These are phyloP conservation scores for Eurystomus glaucurus DNA, from an alignment of 2,797 vertebrate species.

Conservation along the genomic window DNA sequence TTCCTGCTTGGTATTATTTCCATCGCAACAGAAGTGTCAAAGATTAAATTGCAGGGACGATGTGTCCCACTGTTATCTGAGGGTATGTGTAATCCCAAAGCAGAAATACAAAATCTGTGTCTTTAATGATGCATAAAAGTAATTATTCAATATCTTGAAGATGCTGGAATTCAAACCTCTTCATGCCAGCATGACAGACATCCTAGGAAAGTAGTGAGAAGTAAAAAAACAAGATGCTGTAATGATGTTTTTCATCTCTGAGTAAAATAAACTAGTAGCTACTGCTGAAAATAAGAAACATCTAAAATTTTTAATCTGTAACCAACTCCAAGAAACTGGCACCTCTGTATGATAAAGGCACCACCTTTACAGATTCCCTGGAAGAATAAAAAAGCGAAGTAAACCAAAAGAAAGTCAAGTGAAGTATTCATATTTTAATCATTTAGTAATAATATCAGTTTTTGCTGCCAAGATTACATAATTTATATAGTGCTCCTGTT, in stretches of 20 bases:
- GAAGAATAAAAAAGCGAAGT: background rate
- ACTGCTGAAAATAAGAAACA: background rate
- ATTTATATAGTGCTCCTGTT: background rate
- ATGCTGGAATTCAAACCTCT: background rate
- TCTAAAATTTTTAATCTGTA: background rate
- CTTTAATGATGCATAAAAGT: background rate
- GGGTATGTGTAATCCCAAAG: background rate
- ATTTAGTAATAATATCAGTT: rapidly evolving
- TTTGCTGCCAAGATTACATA: background rate
- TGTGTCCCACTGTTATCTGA: background rate
- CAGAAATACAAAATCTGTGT: background rate
- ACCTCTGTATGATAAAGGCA: background rate
- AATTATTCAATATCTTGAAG: background rate
- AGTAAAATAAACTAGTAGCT: background rate
- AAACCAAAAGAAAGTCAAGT: background rate
- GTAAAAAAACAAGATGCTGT: background rate
- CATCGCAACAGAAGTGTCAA: background rate
- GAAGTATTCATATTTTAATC: background rate
- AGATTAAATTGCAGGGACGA: background rate
- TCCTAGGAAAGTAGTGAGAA: background rate
- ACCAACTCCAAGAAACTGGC: background rate
- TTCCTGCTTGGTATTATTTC: background rate
- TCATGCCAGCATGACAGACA: background rate
- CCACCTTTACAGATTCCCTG: background rate
- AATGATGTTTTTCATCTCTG: background rate